Evolutionary conservation across 2,113 vertebrate species (phyloP).

Genomic region (Eira barbara): DNA sequence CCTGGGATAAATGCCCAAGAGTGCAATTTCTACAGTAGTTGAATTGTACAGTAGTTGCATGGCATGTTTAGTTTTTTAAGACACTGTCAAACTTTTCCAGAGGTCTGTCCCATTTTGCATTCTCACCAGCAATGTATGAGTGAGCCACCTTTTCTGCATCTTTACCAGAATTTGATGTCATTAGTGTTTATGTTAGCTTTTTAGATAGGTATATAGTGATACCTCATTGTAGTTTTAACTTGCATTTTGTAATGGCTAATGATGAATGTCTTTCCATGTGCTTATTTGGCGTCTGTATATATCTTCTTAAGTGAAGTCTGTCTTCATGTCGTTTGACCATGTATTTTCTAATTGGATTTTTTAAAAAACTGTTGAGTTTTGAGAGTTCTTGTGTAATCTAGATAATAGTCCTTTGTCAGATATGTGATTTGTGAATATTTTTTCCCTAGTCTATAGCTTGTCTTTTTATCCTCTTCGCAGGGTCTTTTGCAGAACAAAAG

Average conservation of each 20-base stretch:
- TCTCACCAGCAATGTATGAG: background rate
- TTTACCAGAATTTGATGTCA: background rate
- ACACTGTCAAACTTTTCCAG: background rate
- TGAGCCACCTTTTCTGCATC: background rate
- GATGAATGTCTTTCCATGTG: background rate
- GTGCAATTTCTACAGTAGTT: background rate
- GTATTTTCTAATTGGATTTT: background rate
- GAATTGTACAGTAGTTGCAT: background rate
- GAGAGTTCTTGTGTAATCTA: constrained; percentile 8
- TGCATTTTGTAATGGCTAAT: background rate
- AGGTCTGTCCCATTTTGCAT: background rate
- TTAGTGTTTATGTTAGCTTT: background rate
- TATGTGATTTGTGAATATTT: background rate
- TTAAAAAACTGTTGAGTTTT: constrained; percentile 7
- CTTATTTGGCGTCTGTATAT: background rate
- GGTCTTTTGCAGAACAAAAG: background rate
- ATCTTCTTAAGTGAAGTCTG: background rate
- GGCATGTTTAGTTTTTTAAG: constrained; percentile 14
- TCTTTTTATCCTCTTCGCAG: background rate
- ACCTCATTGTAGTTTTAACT: constrained; percentile 6
- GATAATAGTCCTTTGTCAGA: background rate
- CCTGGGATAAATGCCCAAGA: background rate
- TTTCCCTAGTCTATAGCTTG: background rate
- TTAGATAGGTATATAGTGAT: background rate
- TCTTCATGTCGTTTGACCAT: constrained; percentile 1